Conservation (phyloP, 2,113 vertebrate species). For the Hemibagrus wyckioides region DNA sequence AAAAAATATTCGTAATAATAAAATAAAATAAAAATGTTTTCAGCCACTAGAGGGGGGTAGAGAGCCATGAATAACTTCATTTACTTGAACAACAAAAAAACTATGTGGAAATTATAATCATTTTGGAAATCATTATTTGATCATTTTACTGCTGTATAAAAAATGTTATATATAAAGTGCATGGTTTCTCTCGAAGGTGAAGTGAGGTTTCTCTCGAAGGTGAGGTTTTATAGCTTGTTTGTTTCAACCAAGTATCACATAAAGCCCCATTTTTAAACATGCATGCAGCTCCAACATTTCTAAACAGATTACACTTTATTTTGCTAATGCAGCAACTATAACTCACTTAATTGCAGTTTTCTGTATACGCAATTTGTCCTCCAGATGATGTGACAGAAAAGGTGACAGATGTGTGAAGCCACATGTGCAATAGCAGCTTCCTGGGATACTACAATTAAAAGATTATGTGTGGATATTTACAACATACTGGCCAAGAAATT, state of each 20-base stretch:
- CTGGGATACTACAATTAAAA: not conserved
- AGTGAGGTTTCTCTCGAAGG: not conserved
- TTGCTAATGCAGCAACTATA: not conserved
- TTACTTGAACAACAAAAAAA: not conserved
- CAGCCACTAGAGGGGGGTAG: conserved; percentile 12
- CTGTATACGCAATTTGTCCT: not conserved
- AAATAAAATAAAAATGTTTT: not conserved
- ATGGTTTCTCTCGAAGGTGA: not conserved
- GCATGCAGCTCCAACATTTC: not conserved
- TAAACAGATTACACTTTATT: not conserved
- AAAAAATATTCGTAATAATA: not conserved
- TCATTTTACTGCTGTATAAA: not conserved
- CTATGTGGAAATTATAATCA: not conserved
- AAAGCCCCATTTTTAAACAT: not conserved
- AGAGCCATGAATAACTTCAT: not conserved
- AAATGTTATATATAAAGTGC: not conserved
- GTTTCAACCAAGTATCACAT: not conserved
- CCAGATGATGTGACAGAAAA: not conserved
- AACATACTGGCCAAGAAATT: not conserved
- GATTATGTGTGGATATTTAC: not conserved
- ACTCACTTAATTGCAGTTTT: not conserved
- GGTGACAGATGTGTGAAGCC: not conserved
- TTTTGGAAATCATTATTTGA: not conserved
- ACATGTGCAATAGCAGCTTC: not conserved
- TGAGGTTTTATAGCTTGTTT: not conserved